phyloP scores from a whole-genome alignment of 2,113 vertebrate genomes.

The Saccopteryx leptura region DNA sequence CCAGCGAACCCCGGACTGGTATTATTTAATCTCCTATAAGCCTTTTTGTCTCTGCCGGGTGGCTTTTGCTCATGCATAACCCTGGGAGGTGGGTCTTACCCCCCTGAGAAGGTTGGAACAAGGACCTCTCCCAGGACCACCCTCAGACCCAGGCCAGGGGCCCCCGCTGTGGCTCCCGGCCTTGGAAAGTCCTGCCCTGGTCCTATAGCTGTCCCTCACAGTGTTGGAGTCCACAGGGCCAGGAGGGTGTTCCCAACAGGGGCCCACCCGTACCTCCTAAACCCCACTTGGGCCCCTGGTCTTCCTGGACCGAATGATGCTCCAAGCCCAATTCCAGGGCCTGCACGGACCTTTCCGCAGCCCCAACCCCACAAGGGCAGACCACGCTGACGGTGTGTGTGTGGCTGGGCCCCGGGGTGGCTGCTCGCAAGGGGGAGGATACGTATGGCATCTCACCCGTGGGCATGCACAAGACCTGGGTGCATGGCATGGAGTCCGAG shows the following conservation, averaged over 20 bases:
- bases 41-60: background rate
- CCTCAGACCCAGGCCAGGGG: background rate
- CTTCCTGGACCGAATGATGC: background rate
- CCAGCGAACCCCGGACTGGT: background rate
- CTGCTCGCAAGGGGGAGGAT: background rate
- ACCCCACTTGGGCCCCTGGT: no score
- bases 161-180: no score
- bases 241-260: no score
- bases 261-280: no score
- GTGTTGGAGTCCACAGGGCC: background rate
- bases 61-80: background rate
- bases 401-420: background rate
- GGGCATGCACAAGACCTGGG: rapidly evolving
- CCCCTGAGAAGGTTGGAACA: background rate
- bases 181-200: background rate
- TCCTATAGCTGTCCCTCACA: background rate
- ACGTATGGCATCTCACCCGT: background rate
- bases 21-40: no score
- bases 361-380: background rate
- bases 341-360: background rate
- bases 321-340: background rate
- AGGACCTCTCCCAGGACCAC: background rate
- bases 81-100: background rate
- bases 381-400: rapidly evolving
- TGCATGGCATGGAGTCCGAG: rapidly evolving